Percentiles rank a stretch among this genome's conserved stretches.
These are phyloP conservation scores for Acheta domesticus DNA, from an alignment of 2,888 invertebrate species.

Conservation along the genomic window DNA sequence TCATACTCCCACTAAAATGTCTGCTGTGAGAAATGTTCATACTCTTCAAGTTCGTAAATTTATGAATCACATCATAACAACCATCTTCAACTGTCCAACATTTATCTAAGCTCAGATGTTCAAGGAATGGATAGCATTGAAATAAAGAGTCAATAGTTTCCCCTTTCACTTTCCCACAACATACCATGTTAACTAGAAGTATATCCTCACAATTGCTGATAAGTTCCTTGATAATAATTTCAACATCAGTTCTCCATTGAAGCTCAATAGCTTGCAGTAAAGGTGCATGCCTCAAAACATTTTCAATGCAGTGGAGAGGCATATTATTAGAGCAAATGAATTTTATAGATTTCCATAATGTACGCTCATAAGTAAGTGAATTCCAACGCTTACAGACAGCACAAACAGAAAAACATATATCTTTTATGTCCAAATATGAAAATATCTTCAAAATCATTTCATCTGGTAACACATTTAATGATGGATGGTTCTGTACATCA, in stretches of 20 bases:
- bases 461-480: slow-evolving; percentile 24
- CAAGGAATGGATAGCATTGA: slow-evolving; percentile 27
- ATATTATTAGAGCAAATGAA: slow-evolving; percentile 24
- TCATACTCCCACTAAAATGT: neutral
- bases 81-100: slow-evolving; percentile 25
- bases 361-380: neutral
- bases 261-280: slow-evolving; percentile 9
- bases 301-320: neutral
- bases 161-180: neutral
- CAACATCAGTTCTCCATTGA: neutral
- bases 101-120: slow-evolving; percentile 26
- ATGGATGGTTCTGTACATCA: no score
- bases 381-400: slow-evolving; percentile 27
- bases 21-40: slow-evolving; percentile 26
- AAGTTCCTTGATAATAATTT: neutral
- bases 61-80: slow-evolving; percentile 12
- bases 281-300: neutral
- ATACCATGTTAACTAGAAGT: neutral
- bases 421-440: slow-evolving; percentile 18
- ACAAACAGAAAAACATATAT: slow-evolving; percentile 24
- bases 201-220: neutral
- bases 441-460: slow-evolving; percentile 26
- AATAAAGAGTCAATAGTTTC: neutral
- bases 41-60: slow-evolving; percentile 21
- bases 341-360: slow-evolving; percentile 21